Base-by-base conservation (phyloP, 2,888 invertebrate species). In the Hoplodrina ambigua region DNA sequence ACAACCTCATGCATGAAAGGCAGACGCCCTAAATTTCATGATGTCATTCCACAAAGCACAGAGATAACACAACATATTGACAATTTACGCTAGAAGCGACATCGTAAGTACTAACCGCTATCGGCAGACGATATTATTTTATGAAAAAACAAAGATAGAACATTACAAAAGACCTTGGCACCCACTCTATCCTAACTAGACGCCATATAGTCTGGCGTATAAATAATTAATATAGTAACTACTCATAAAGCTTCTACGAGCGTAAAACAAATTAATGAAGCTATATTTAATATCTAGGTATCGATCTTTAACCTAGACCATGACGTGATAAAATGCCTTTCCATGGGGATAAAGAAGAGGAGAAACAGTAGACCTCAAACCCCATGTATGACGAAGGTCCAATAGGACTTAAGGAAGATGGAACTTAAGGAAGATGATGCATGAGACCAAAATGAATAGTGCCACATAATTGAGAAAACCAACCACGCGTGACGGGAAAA, bases 141-240 rank as follows among this genome's bases (percentile, higher is more conserved):
- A 25, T n/a, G 20, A 41, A 37, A 54, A 44, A 69, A 37, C 7
- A 6, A 68, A 53, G 52, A 73, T 61, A 10, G 11, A 33, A 20
- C 17, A 52, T 59, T 62, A 62, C 30, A 50, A 54, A 54, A 15
- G 55, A 46, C 78, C 77, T 77, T 69, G 77, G 13, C 55, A 20
- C 61, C 67, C 33, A 64, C 65, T 53, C 30, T 33, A 13, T 56
- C 30, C 7, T 44, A 44, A 44, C 17, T 10, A 59, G 78, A 62
- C 69, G 73, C 78, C 77, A 20, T 15, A 30, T 17, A 55, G 76
- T 77, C 77, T 77, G 68, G 50, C 30, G 46, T 67, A 67, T 68
- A 53, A 60, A 68, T 75, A 76, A 76, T 76, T 41, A 75, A 55
- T 56, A 41, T 41, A n/a, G 7, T 65, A 55, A 49, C 19, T 41